Evolutionary conservation across 2,888 invertebrate genomes (phyloP).

Genomic region (Rhagonycha lutea): DNA sequence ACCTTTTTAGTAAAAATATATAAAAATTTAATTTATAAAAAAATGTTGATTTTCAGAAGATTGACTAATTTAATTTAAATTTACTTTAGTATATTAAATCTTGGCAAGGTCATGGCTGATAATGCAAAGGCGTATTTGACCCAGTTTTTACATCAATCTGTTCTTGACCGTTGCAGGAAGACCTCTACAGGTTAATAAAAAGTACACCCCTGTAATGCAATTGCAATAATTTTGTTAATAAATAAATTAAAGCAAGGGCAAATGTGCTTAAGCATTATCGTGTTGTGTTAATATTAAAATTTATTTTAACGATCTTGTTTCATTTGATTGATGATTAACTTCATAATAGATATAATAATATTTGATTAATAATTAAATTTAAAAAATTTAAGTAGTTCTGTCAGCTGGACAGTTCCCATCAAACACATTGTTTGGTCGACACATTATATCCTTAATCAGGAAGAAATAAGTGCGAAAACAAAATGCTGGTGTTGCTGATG

Average conservation of each 20-base stretch:
- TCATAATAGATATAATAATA: not conserved
- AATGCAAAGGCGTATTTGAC: conserved; percentile 38
- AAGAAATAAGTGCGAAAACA: too few species aligned
- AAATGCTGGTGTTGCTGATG: too few species aligned
- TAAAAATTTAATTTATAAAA: not conserved
- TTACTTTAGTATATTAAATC: not conserved
- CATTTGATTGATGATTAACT: not conserved
- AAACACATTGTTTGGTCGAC: too few species aligned
- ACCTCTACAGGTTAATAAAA: conserved; percentile 13
- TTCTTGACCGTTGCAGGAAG: conserved; percentile 34
- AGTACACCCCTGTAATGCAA: not conserved
- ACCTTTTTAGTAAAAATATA: not conserved
- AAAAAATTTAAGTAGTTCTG: too few species aligned
- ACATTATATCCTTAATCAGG: too few species aligned
- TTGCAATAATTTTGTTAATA: not conserved
- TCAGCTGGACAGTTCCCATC: too few species aligned
- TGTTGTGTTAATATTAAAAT: not conserved
- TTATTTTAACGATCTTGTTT: not conserved
- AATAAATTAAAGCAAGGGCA: not conserved
- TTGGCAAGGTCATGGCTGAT: conserved; percentile 35
- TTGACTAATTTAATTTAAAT: not conserved
- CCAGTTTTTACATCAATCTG: conserved; percentile 35
- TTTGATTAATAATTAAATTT: too few species aligned
- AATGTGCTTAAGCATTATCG: not conserved
- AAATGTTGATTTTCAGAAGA: not conserved